phyloP scores from a whole-genome alignment of 2,113 vertebrate genomes.

The Pyxicephalus adspersus region DNA sequence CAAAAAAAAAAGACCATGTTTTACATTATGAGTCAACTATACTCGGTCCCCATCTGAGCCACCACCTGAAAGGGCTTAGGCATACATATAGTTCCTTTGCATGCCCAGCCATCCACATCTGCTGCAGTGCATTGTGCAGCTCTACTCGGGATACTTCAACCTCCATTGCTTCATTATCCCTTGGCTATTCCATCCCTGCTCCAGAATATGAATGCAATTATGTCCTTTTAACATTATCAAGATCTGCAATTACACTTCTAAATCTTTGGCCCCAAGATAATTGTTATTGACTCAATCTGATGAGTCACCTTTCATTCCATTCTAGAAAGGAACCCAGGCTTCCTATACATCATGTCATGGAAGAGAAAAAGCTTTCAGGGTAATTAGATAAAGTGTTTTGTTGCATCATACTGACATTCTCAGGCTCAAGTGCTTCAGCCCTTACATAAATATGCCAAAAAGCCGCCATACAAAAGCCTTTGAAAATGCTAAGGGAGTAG shows the following conservation, averaged over 20 bases:
- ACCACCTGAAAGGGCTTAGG: too few relatives aligned
- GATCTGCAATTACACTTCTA: slow-evolving; percentile 60
- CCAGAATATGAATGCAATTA: slow-evolving; percentile 42
- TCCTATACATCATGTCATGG: slow-evolving; percentile 59
- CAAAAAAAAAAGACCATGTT: too few relatives aligned
- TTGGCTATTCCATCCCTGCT: slow-evolving; percentile 14
- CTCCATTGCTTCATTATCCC: slow-evolving; percentile 24
- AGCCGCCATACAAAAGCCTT: too few relatives aligned
- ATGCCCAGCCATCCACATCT: not conserved
- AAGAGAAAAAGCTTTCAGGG: slow-evolving; percentile 64
- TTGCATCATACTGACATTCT: slow-evolving; percentile 2
- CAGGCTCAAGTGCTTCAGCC: not conserved
- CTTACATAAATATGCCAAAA: not conserved
- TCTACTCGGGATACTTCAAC: not conserved
- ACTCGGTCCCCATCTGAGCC: too few relatives aligned
- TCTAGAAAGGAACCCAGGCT: slow-evolving; percentile 63
- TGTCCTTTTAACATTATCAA: slow-evolving; percentile 62
- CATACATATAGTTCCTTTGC: too few relatives aligned
- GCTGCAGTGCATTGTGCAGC: not conserved
- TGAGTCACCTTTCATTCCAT: slow-evolving; percentile 59
- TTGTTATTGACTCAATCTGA: slow-evolving; percentile 64
- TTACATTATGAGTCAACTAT: too few relatives aligned
- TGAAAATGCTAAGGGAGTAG: too few relatives aligned
- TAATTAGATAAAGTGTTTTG: slow-evolving; percentile 58
- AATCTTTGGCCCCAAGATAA: slow-evolving; percentile 64